Percentiles rank a stretch among this genome's conserved stretches.
phyloP scores from a whole-genome alignment of 2,113 vertebrate genomes.

The Fregata magnificens region DNA sequence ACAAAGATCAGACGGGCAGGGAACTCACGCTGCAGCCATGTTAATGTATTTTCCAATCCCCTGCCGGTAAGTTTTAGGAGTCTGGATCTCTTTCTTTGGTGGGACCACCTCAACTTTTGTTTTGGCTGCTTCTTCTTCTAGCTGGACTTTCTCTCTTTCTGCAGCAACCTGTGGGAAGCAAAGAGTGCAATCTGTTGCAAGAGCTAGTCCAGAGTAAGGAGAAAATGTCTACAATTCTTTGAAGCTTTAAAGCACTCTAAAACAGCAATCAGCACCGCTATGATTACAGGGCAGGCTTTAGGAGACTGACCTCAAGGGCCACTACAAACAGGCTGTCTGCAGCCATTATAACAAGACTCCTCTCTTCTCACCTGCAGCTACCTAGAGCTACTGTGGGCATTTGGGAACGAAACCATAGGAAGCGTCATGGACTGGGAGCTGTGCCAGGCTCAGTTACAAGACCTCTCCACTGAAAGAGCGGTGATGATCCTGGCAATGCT shows the following conservation, averaged over 20 bases:
- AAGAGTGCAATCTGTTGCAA: background rate
- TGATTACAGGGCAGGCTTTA: background rate
- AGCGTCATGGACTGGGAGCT: background rate
- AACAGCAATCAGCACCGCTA: background rate
- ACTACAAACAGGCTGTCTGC: background rate
- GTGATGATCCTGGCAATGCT: background rate
- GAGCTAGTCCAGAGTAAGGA: background rate
- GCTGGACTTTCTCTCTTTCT: slow-evolving; percentile 82
- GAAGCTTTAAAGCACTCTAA: background rate
- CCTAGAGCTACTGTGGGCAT: background rate
- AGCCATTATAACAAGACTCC: background rate
- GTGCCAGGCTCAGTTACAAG: background rate
- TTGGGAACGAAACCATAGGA: background rate
- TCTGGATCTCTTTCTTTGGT: slow-evolving; percentile 71
- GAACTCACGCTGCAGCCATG: slow-evolving; percentile 82
- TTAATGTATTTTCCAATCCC: slow-evolving; percentile 97
- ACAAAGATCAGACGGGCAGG: background rate
- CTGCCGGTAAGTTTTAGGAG: slow-evolving; percentile 85
- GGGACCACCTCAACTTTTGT: slow-evolving; percentile 57
- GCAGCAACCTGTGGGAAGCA: slow-evolving; percentile 82
- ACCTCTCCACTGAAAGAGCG: fast-evolving
- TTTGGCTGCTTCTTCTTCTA: slow-evolving; percentile 78
- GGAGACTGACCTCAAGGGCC: background rate
- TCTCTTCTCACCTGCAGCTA: background rate
- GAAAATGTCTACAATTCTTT: background rate